These are phyloP conservation scores for Sinonovacula constricta DNA, from an alignment of 1,140 invertebrate species.

Conservation along the genomic window DNA sequence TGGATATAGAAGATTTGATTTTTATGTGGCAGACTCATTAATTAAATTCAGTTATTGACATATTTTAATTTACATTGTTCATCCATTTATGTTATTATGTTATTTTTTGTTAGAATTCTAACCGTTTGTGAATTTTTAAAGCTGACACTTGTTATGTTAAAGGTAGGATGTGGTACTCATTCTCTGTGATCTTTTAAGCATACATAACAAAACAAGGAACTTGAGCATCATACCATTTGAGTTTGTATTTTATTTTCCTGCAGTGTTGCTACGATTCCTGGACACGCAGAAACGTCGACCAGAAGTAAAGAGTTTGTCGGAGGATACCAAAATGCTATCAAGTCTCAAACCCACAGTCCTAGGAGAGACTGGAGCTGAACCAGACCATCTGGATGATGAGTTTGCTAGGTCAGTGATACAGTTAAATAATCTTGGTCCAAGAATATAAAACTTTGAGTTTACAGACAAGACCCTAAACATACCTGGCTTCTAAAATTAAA, in stretches of 20 bases:
- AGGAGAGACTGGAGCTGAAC: slow-evolving; percentile 78
- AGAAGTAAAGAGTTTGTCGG: slow-evolving; percentile 81
- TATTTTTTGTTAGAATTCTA: too few relatives aligned
- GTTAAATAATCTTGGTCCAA: too few relatives aligned
- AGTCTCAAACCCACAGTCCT: slow-evolving; percentile 83
- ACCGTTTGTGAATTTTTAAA: too few relatives aligned
- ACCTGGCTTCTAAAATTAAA: too few relatives aligned
- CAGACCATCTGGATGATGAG: slow-evolving; percentile 74
- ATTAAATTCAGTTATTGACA: too few relatives aligned
- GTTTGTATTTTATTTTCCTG: slow-evolving; percentile 75
- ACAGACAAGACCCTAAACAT: too few relatives aligned
- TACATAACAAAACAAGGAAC: neutral
- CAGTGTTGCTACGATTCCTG: slow-evolving; percentile 87
- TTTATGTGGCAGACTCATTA: too few relatives aligned
- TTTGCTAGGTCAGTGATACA: slow-evolving; percentile 82
- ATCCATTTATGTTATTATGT: too few relatives aligned
- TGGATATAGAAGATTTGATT: too few relatives aligned
- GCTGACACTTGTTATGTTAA: too few relatives aligned
- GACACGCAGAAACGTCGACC: slow-evolving; percentile 85
- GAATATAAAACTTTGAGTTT: too few relatives aligned
- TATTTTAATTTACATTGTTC: too few relatives aligned
- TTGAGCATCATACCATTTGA: neutral
- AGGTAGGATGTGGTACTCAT: neutral
- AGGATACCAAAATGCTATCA: slow-evolving; percentile 83
- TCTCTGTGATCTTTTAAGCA: slow-evolving; percentile 14